Evolutionary conservation across 2,113 vertebrate species (phyloP).

Genomic region (Alligator mississippiensis): DNA sequence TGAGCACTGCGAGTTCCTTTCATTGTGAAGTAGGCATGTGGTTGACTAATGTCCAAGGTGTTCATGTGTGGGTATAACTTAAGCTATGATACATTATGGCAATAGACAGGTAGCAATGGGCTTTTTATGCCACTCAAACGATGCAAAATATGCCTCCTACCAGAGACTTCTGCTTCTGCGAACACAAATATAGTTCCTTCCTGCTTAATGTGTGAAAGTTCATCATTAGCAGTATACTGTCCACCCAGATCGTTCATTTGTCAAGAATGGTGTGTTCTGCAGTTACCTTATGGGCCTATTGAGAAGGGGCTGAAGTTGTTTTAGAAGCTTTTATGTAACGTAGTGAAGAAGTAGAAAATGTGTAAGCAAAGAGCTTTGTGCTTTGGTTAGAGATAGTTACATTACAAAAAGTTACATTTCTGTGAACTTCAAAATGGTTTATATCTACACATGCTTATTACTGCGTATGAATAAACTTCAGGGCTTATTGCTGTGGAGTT

Average conservation of each 20-base stretch:
- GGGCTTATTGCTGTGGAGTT: too few relatives aligned
- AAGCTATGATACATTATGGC: background rate
- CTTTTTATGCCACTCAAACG: background rate
- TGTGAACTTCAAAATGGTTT: background rate
- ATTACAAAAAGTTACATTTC: background rate
- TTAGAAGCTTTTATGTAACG: background rate
- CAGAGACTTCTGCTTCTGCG: background rate
- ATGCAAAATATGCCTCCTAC: background rate
- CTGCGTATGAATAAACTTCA: too few relatives aligned
- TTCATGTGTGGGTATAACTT: background rate
- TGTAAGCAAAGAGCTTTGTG: background rate
- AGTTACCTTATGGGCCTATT: background rate
- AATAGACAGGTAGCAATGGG: background rate
- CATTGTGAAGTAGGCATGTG: background rate
- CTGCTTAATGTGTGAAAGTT: background rate
- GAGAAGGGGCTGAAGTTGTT: background rate
- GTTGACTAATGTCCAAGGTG: background rate
- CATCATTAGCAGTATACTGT: background rate
- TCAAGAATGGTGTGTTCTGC: background rate
- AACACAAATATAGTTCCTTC: too few relatives aligned
- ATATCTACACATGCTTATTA: too few relatives aligned
- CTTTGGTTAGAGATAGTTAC: background rate
- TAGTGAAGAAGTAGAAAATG: background rate
- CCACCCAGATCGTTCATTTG: background rate
- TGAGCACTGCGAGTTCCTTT: background rate